Evolutionary conservation across 2,113 vertebrate genomes (phyloP).

Genomic region (Madoqua kirkii): DNA sequence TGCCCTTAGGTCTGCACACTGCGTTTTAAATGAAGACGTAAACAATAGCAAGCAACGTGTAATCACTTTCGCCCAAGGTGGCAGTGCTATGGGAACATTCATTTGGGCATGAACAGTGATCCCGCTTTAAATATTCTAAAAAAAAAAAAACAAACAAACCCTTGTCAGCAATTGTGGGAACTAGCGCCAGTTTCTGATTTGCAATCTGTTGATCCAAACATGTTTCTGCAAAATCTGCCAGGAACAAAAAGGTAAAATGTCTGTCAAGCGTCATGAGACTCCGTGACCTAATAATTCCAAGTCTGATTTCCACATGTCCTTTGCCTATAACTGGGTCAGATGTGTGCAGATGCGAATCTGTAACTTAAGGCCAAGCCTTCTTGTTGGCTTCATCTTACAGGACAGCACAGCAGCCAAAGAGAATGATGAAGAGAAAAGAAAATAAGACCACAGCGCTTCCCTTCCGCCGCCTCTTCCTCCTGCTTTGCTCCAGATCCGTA

Average conservation of each 20-base stretch:
- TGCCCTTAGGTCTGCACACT: not conserved
- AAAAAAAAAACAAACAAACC: conserved; percentile 5
- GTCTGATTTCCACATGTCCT: accelerated
- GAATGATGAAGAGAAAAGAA: not conserved
- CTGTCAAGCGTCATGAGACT: not conserved
- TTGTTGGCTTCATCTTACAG: not conserved
- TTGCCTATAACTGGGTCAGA: not conserved
- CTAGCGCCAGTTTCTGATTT: conserved; percentile 37
- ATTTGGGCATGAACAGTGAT: conserved; percentile 50
- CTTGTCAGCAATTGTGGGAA: conserved; percentile 58
- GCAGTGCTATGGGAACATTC: conserved; percentile 74
- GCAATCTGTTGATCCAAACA: conserved; percentile 57
- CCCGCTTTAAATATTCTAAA: conserved; percentile 39
- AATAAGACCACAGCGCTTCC: accelerated
- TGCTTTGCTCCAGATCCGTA: accelerated
- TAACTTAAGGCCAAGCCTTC: not conserved
- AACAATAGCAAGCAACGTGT: conserved; percentile 35
- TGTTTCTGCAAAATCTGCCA: conserved; percentile 11
- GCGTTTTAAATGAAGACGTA: conserved; percentile 32
- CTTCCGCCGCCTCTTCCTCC: not conserved
- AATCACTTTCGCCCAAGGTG: conserved; percentile 35
- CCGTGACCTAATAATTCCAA: not conserved
- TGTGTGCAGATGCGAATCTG: not conserved
- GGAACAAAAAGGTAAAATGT: not conserved
- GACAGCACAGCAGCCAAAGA: not conserved